phyloP scores from a whole-genome alignment of 1,140 invertebrate genomes.

The Heliconius melpomene region DNA sequence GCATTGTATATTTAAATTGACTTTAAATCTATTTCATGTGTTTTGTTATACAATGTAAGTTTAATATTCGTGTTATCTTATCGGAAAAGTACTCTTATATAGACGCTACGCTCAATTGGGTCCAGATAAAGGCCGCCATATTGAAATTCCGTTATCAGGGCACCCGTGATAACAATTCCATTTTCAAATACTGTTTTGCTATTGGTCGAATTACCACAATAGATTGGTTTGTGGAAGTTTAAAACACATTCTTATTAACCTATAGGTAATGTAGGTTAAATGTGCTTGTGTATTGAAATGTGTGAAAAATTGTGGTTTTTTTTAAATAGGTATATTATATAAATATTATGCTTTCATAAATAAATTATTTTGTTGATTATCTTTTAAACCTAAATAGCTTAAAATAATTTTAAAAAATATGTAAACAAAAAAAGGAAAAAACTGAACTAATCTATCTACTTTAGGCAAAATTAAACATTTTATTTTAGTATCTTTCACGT shows the following conservation, averaged over 20 bases:
- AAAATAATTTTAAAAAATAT: no score
- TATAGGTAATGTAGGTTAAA: conserved; percentile 56
- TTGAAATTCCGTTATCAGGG: conserved; percentile 69
- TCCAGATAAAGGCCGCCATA: conserved; percentile 57
- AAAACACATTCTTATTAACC: conserved; percentile 59
- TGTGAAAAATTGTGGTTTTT: neutral
- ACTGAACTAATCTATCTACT: no score
- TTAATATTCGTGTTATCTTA: conserved; percentile 19
- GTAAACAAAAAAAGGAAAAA: no score
- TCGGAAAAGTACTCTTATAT: conserved; percentile 33
- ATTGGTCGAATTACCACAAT: conserved; percentile 55
- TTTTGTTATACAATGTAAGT: neutral
- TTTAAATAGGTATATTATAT: neutral
- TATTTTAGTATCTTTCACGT: no score
- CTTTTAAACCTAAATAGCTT: no score
- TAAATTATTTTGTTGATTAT: no score
- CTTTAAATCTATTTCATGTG: neutral
- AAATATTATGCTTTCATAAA: neutral
- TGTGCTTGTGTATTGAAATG: conserved; percentile 34
- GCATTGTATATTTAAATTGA: neutral
- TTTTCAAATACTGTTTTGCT: conserved; percentile 58
- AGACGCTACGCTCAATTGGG: conserved; percentile 44
- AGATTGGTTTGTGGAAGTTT: conserved; percentile 55
- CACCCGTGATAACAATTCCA: conserved; percentile 65
- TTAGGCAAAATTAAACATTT: no score